Evolutionary conservation across 1,140 invertebrate genomes (phyloP).

Genomic region (Bombus superbus): DNA sequence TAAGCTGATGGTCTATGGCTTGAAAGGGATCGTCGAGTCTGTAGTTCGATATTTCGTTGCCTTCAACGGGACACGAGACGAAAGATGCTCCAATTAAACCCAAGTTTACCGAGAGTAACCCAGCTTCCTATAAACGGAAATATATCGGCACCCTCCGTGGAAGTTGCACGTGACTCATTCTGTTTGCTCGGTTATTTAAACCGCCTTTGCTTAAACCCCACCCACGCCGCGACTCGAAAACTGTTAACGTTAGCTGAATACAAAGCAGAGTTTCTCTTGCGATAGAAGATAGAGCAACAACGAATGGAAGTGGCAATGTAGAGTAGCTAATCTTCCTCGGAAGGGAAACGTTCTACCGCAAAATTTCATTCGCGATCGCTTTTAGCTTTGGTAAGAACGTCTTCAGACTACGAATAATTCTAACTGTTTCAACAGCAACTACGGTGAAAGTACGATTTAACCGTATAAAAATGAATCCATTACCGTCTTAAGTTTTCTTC

Average conservation of each 20-base stretch:
- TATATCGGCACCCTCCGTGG: neutral
- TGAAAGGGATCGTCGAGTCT: neutral
- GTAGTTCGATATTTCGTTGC: neutral
- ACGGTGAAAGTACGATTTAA: neutral
- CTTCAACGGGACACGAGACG: neutral
- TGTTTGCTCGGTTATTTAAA: constrained; percentile 20
- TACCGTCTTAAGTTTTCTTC: neutral
- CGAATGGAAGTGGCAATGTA: neutral
- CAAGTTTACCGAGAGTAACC: neutral
- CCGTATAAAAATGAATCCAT: neutral
- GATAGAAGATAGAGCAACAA: neutral
- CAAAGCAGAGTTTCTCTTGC: constrained; percentile 9
- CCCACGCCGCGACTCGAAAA: neutral
- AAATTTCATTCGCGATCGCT: neutral
- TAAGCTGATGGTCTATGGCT: neutral
- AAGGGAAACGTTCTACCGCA: neutral
- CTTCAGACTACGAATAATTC: neutral
- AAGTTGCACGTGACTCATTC: constrained; percentile 24
- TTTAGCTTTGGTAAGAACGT: neutral
- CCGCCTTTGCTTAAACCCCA: neutral
- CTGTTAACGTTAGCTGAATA: constrained; percentile 15
- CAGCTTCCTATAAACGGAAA: constrained; percentile 19
- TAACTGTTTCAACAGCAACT: neutral
- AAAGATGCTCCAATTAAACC: constrained; percentile 5
- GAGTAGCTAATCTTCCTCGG: neutral